Percentiles rank a stretch among this genome's conserved stretches.
phyloP scores from a whole-genome alignment of 2,888 invertebrate species.

The Andrena minutula region DNA sequence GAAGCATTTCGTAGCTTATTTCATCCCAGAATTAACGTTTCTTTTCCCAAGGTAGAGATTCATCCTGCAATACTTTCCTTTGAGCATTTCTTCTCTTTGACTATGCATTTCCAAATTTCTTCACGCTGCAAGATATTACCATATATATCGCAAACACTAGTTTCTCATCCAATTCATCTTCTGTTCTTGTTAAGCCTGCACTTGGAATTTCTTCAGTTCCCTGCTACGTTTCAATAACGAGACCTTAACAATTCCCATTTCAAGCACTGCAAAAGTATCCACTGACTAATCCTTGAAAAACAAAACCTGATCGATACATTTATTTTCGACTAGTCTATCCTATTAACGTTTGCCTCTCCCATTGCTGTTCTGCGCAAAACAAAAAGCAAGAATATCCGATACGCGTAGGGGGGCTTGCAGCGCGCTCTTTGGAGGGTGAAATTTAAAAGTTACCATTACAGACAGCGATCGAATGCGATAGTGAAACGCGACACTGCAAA shows the following conservation, averaged over 20 bases:
- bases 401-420: background rate
- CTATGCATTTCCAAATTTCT: background rate
- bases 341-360: background rate
- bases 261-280: too few relatives aligned
- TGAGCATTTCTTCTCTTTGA: background rate
- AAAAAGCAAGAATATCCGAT: background rate
- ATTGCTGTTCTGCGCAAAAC: background rate
- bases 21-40: background rate
- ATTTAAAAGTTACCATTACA: constrained; percentile 37
- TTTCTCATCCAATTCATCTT: background rate
- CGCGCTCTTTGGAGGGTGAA: constrained; percentile 21
- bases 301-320: background rate
- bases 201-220: background rate
- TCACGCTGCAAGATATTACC: background rate
- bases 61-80: background rate
- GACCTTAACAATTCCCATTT: too few relatives aligned
- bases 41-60: background rate
- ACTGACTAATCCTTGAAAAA: too few relatives aligned
- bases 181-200: background rate
- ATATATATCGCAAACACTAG: background rate
- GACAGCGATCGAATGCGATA: constrained; percentile 22
- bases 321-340: constrained; percentile 1
- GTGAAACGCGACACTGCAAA: constrained; percentile 27
- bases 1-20: background rate
- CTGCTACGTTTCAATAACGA: too few relatives aligned